These are phyloP conservation scores for Halictus rubicundus DNA, from an alignment of 1,140 invertebrate genomes.

Conservation along the genomic window DNA sequence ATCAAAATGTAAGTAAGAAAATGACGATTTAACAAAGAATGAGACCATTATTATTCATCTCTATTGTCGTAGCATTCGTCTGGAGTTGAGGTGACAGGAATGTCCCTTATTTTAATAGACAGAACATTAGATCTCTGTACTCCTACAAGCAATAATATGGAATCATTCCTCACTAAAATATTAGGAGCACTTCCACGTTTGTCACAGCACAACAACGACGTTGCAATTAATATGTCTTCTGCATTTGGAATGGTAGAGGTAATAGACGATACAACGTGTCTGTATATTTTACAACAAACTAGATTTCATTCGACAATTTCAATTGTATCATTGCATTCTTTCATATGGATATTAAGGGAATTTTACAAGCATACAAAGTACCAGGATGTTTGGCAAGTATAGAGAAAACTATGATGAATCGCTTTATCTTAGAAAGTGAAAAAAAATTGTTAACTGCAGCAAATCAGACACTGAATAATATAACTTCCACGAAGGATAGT, in stretches of 20 bases:
- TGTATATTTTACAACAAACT: neutral
- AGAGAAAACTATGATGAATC: constrained; percentile 73
- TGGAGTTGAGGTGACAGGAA: constrained; percentile 72
- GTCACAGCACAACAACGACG: constrained; percentile 84
- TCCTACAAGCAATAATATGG: constrained; percentile 82
- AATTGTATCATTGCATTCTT: constrained; percentile 1
- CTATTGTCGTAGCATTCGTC: constrained; percentile 60
- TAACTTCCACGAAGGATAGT: constrained; percentile 73
- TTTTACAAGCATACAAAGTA: constrained; percentile 67
- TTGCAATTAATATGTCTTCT: constrained; percentile 84
- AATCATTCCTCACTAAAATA: constrained; percentile 84
- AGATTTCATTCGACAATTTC: neutral
- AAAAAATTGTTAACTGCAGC: constrained; percentile 82
- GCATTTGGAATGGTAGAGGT: constrained; percentile 81
- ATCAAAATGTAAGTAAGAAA: constrained; percentile 80
- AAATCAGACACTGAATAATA: constrained; percentile 82
- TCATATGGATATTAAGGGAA: constrained; percentile 58
- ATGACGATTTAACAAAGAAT: neutral
- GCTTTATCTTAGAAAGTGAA: constrained; percentile 83
- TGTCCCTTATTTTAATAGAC: constrained; percentile 85
- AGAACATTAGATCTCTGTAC: constrained; percentile 84
- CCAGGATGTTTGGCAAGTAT: constrained; percentile 76
- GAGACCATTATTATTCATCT: constrained; percentile 8
- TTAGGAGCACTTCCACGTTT: constrained; percentile 83
- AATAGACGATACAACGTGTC: constrained; percentile 47